A percentile compares a stretch with the other conserved stretches of the same genome.
phyloP scores from a whole-genome alignment of 2,113 vertebrate species.

The Gracilinanus agilis region DNA sequence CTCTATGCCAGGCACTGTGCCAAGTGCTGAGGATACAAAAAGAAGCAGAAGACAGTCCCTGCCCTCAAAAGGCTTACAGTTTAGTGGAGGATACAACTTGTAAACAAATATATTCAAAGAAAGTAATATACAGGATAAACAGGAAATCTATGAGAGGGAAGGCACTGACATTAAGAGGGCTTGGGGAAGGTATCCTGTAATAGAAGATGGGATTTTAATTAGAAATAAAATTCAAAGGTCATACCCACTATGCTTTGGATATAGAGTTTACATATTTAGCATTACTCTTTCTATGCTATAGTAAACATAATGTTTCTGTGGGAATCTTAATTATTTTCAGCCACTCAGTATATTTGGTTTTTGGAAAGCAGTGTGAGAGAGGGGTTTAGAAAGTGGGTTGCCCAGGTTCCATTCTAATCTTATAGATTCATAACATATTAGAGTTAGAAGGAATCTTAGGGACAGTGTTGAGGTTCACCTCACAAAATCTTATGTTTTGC shows the following conservation, averaged over 20 bases:
- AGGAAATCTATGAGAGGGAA: neutral
- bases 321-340: neutral
- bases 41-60: no score
- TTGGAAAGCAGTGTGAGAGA: no score
- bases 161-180: neutral
- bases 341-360: neutral
- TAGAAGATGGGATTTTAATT: neutral
- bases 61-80: neutral
- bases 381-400: no score
- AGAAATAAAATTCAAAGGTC: neutral
- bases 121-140: neutral
- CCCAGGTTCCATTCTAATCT: neutral
- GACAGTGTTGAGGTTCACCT: neutral
- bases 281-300: neutral
- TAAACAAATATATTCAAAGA: neutral
- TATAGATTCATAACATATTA: neutral
- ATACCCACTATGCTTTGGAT: neutral
- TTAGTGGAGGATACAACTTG: neutral
- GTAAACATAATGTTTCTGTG: neutral
- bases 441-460: neutral
- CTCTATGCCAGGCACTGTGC: no score
- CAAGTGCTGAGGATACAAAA: no score
- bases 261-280: neutral
- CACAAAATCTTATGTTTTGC: neutral
- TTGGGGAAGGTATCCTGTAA: neutral